Conservation (phyloP, 1,140 invertebrate species). For the Mylabris phalerata region DNA sequence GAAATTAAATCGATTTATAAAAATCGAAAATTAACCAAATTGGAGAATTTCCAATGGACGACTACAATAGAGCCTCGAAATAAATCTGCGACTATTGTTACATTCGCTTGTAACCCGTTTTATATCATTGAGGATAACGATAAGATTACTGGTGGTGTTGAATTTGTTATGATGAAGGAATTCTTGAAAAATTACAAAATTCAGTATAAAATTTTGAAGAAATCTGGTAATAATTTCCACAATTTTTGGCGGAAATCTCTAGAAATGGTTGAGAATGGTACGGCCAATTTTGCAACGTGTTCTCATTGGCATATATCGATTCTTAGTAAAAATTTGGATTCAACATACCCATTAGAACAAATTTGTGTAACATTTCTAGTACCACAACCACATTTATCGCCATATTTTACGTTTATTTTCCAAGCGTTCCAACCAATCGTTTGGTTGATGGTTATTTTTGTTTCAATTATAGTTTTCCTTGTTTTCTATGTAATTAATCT, state of each 20-base stretch:
- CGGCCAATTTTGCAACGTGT: constrained; percentile 3
- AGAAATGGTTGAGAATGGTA: not conserved
- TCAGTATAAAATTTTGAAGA: not conserved
- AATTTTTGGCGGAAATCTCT: not conserved
- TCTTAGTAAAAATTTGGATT: constrained; percentile 1
- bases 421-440: constrained; percentile 5
- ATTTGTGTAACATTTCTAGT: constrained; percentile 19
- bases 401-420: constrained; percentile 12
- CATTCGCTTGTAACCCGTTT: constrained; percentile 7
- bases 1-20: constrained; percentile 1
- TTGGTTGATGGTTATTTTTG: constrained; percentile 7
- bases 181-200: not conserved
- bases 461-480: not conserved
- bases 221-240: not conserved
- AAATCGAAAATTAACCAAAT: not conserved
- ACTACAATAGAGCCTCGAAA: not conserved
- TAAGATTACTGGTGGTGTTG: constrained; percentile 1
- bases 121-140: not conserved
- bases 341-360: constrained; percentile 7
- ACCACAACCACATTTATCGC: constrained; percentile 16
- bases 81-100: not conserved
- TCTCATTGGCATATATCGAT: constrained; percentile 2
- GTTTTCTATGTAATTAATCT: not conserved
- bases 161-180: constrained; percentile 7
- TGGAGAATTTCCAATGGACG: not conserved